These are phyloP conservation scores for Neodiprion fabricii DNA, from an alignment of 1,140 invertebrate genomes.

Conservation along the genomic window DNA sequence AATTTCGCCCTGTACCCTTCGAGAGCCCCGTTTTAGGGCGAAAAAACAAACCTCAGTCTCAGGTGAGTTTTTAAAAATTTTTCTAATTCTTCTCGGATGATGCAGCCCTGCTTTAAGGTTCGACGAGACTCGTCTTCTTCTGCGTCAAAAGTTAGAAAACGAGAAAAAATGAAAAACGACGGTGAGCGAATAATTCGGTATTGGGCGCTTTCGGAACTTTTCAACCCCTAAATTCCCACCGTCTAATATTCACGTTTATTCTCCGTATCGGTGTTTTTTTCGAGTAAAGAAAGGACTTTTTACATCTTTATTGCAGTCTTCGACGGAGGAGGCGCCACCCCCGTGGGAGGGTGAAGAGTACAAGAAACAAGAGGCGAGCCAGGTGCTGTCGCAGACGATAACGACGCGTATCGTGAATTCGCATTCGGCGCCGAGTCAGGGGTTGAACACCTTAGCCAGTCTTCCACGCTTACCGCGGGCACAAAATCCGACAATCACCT, in stretches of 20 bases:
- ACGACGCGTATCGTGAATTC: constrained; percentile 68
- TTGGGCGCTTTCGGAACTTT: too few species aligned
- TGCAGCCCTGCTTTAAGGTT: too few species aligned
- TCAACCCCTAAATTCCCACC: too few species aligned
- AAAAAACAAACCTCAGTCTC: constrained; percentile 40
- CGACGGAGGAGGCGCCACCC: constrained; percentile 34
- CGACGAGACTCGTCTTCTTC: too few species aligned
- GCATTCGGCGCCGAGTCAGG: constrained; percentile 69
- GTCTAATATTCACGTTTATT: too few species aligned
- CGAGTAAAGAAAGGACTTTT: too few species aligned
- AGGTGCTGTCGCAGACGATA: constrained; percentile 52
- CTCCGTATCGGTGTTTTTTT: too few species aligned
- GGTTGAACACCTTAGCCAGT: constrained; percentile 64
- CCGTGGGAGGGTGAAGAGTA: constrained; percentile 54
- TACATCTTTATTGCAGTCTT: constrained; percentile 14
- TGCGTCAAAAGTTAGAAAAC: too few species aligned
- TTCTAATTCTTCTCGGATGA: too few species aligned
- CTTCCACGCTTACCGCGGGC: constrained; percentile 72
- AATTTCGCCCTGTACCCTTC: constrained; percentile 81
- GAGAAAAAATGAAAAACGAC: too few species aligned
- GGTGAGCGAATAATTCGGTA: too few species aligned
- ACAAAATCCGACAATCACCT: constrained; percentile 87
- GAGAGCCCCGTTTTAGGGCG: constrained; percentile 72
- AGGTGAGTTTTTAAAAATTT: background rate
- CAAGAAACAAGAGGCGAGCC: constrained; percentile 41